Conservation (phyloP, 2,797 vertebrate species). For the Cyprinodon diabolis region DNA sequence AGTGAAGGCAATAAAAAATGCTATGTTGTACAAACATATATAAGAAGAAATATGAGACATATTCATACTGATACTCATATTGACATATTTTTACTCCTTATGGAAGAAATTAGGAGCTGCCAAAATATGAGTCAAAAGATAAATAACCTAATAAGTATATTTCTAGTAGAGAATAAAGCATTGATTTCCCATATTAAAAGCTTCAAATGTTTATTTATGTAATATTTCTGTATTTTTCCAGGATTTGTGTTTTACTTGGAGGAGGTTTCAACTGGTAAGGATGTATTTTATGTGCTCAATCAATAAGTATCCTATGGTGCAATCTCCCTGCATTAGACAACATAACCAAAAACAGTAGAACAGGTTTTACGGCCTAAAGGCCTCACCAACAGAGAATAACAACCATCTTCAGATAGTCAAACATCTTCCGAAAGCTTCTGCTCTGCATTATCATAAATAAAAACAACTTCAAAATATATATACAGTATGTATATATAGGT, state of each 20-base stretch:
- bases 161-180: neutral
- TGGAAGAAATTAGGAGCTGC: too few relatives aligned
- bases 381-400: neutral
- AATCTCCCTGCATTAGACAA: neutral
- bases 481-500: neutral
- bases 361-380: neutral
- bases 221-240: neutral
- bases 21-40: constrained; percentile 8
- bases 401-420: neutral
- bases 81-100: too few relatives aligned
- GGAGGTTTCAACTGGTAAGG: neutral
- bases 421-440: neutral
- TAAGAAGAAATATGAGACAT: neutral
- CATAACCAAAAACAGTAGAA: too few relatives aligned
- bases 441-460: too few relatives aligned
- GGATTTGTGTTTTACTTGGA: neutral
- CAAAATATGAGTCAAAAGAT: too few relatives aligned
- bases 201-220: neutral
- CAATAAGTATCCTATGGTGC: neutral
- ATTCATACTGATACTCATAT: too few relatives aligned
- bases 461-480: too few relatives aligned
- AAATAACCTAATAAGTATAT: neutral
- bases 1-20: constrained; percentile 8
- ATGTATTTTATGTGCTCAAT: neutral
- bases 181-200: neutral